Evolutionary conservation across 1,140 invertebrate species (phyloP), one percentile per base, ranked within the genome.

Genomic region (Neodiprion pinetum): DNA sequence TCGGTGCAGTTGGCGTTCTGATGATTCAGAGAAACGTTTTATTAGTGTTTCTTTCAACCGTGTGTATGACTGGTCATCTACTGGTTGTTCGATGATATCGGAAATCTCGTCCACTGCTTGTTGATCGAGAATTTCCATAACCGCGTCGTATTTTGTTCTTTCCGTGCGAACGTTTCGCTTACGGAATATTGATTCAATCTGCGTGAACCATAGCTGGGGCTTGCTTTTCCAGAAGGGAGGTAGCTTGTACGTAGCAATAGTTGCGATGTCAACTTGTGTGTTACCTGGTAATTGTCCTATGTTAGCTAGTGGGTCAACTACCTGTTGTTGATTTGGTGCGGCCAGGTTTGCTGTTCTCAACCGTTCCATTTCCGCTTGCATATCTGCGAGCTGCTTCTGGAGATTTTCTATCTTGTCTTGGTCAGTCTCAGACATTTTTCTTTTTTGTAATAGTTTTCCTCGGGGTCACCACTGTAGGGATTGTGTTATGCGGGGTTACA

Each of bases 1-100:
- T 72, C 80, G 80, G 50, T 77, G 68, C 0, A 83, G 47, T 68
- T 82, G 75, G 11, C 72, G 21, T 9, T 72, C 72, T 53, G 75
- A 73, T 4, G 78, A 79, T 14, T 81, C 77, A 73, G 82, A 76
- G 53, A 78, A 73, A 4, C 74, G 47, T 11, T 23, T 17, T 11
- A 77, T 73, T 14, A 80, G 50, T 1, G 68, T 47, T 9, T 48
- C 61, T 72, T 78, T 81, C 12, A 78, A 7, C 1, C 14, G 61
- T 1, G 66, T 11, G 28, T 79, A 81, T 49, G 75, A 75, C 1
- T 72, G 67, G 9, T 10, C 67, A 1, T 9, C 70, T n/a, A 76
- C 76, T 28, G 71, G 71, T 9, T 72, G 21, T 1, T 11, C 12
- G 9, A 78, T 48, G 1, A 79, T 48, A 66, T 81, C 77, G 2